Base-by-base conservation (phyloP, 2,888 invertebrate genomes). In the Drosophila gaucha region DNA sequence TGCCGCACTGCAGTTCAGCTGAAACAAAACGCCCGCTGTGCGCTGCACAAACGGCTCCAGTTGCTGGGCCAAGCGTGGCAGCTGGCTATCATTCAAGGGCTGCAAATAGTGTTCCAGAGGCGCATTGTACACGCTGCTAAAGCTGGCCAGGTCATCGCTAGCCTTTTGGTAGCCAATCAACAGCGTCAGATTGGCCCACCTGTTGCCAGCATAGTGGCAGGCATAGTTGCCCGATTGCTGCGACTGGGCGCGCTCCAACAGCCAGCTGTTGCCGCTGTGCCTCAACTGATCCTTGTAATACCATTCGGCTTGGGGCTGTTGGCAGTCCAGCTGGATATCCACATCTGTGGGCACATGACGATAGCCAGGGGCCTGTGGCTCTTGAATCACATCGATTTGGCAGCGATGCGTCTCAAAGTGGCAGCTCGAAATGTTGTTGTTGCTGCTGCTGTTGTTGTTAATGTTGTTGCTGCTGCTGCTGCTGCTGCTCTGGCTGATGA, bases 11-110 rank as follows among this genome's bases (percentile, higher is more conserved):
- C 97, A 97, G 89, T 93, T 94, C 3, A 97, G 92, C 78, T 94
- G 93, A 6, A 95, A 93, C 88, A 94, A 94, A 75, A 94, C 95
- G 1, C 97, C 97, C 12, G 96, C 95, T 1, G 96, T 96, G 88
- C 95, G 96, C 70, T 95, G 78, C 18, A 90, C 55, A 2, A 20
- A 18, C 6, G 60, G 14, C 18, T 64, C 74, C 18, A 72, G 30
- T 6, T 56, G 57, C 20, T 80, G 74, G 5, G 41, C 39, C 22
- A 74, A n/a, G 10, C 56, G 51, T 3, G 77, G 62, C 30, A 35
- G n/a, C 1, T 31, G 47, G n/a, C 47, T 66, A 0, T 20, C 46
- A 8, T 72, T 72, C 24, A 75, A 9, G 1, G 65, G 51, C 26
- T 46, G 58, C 35, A 72, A 47, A 14, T 52, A 65, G 33, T 62